Evolutionary conservation across 2,888 invertebrate genomes (phyloP).

Genomic region (Drosophila yooni): DNA sequence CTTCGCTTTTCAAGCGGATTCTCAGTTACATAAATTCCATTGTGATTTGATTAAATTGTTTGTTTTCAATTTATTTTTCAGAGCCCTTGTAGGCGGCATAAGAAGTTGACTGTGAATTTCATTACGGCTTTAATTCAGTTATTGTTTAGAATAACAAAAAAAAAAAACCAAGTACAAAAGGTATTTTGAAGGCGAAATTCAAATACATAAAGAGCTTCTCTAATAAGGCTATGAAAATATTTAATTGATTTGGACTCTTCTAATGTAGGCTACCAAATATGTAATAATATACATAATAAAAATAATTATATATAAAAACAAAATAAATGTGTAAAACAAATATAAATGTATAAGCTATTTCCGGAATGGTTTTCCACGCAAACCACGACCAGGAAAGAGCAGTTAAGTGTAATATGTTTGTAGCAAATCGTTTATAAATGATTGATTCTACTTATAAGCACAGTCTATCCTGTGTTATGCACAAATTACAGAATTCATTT

Average conservation of each 20-base stretch:
- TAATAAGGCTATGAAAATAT: not conserved
- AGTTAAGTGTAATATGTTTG: not conserved
- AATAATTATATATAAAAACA: not conserved
- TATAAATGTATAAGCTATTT: not conserved
- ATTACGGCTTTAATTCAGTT: constrained; percentile 1
- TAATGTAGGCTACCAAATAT: not conserved
- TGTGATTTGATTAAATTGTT: constrained; percentile 46
- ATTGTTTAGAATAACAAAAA: constrained; percentile 25
- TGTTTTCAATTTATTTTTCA: constrained; percentile 11
- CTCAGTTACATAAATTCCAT: constrained; percentile 60
- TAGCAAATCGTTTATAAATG: not conserved
- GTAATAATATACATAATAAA: not conserved
- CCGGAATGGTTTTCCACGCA: not conserved
- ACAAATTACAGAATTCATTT: constrained; percentile 22
- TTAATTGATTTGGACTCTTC: not conserved
- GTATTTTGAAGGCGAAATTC: not conserved
- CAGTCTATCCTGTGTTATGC: not conserved
- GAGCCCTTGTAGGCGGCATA: constrained; percentile 7
- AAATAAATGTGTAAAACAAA: not conserved
- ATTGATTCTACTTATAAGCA: constrained; percentile 7
- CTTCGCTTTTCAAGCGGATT: constrained; percentile 35
- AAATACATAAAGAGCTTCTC: not conserved
- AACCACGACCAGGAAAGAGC: not conserved
- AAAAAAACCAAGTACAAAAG: not conserved
- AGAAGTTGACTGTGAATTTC: constrained; percentile 13